Percentiles rank a stretch among this genome's conserved stretches.
These are phyloP conservation scores for Timandra comae DNA, from an alignment of 2,888 invertebrate genomes.

Conservation along the genomic window DNA sequence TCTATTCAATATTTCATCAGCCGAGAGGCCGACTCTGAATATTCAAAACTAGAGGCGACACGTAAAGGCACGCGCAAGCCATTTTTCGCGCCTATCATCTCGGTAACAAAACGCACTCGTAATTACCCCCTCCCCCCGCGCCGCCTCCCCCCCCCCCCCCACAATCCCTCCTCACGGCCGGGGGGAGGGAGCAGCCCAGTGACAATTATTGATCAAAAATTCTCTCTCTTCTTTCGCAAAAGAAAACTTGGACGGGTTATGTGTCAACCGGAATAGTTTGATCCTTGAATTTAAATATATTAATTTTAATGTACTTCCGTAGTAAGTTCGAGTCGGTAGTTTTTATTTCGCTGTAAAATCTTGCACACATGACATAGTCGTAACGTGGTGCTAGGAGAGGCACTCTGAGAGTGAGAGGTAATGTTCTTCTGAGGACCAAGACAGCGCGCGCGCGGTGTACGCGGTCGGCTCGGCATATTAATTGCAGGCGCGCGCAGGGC, in stretches of 20 bases:
- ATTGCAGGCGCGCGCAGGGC: constrained; percentile 75
- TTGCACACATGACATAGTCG: too few species aligned
- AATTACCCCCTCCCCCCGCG: constrained; percentile 64
- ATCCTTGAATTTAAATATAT: constrained; percentile 69
- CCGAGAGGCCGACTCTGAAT: constrained; percentile 71
- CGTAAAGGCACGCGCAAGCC: constrained; percentile 76
- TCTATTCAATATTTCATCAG: constrained; percentile 77
- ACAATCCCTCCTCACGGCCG: constrained; percentile 28
- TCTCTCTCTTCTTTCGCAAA: constrained; percentile 80
- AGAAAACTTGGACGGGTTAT: constrained; percentile 78
- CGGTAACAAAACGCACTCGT: constrained; percentile 78
- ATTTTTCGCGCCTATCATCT: constrained; percentile 78
- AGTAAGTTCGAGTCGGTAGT: too few species aligned
- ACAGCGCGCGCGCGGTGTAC: constrained; percentile 30
- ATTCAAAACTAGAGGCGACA: constrained; percentile 75
- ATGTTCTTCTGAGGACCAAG: constrained; percentile 37
- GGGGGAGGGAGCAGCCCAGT: constrained; percentile 71
- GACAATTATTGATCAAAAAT: constrained; percentile 84
- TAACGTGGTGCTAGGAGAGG: too few species aligned
- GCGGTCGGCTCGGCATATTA: constrained; percentile 76
- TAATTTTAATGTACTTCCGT: too few species aligned
- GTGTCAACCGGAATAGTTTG: constrained; percentile 67
- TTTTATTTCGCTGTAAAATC: too few species aligned
- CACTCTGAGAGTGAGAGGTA: too few species aligned
- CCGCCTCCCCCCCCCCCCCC: constrained; percentile 31